Base-by-base conservation (phyloP, 2,113 vertebrate species). In the Casuarius casuarius region DNA sequence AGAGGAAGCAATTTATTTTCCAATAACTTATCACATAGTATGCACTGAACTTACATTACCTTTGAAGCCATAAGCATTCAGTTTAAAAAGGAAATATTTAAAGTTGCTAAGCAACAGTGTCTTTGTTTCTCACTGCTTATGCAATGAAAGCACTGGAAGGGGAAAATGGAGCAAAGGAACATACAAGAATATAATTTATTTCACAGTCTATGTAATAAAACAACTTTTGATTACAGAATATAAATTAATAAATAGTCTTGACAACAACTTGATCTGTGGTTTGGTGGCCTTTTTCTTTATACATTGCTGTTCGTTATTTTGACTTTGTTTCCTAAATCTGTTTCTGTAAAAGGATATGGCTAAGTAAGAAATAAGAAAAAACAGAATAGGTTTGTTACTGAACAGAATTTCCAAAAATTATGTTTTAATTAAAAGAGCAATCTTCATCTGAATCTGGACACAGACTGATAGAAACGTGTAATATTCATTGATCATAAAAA, bases 21-120 rank as follows among this genome's bases (percentile, higher is more conserved):
- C 25, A 84, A 18, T 56, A 70, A 26, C 19, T 92, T 73, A 89
- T 31, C 52, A 90, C 13, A 82, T 12, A 62, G 12, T 74, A 51
- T 58, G 56, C 11, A 70, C 8, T 65, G 48, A 86, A 92, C 25
- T 61, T 75, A 16, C 17, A 58, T 65, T 86, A 28, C 19, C 71
- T 77, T 52, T 51, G 15, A 88, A 75, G 75, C 40, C 46, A 59
- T 16, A 67, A 93, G 3, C 54, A 59, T 3, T 35, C 38, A 51
- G 33, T 84, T 85, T 83, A 42, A 85, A 85, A 92, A 51, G 4
- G 18, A 77, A 89, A 52, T 81, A 80, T 67, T 79, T 94, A 58
- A 86, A 72, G 91, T 96, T 95, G 67, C 91, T 94, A 92, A 80
- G 96, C 59, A 93, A 93, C 85, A 38, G 20, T 84, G 12, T 84